Percentiles rank a stretch among this genome's conserved stretches.
Evolutionary conservation across 2,797 vertebrate species (phyloP).

Genomic region (Chrysocyon brachyurus): DNA sequence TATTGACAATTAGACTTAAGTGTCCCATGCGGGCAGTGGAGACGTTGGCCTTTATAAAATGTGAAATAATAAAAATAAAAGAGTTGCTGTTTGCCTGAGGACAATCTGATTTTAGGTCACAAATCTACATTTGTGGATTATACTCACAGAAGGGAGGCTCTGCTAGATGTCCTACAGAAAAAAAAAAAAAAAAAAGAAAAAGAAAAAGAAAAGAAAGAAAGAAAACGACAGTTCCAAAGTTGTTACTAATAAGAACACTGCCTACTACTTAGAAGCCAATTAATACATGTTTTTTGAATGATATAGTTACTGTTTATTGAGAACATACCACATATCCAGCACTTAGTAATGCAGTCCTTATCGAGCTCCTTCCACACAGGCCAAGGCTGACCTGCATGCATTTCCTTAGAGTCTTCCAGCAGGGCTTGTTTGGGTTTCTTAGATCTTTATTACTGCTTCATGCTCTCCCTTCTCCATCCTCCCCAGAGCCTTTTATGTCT

Average conservation of each 20-base stretch:
- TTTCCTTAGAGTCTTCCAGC: not conserved
- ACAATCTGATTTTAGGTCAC: not conserved
- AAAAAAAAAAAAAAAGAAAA: not conserved
- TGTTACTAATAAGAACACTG: not conserved
- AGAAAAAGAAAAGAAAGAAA: no score
- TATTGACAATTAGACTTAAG: not conserved
- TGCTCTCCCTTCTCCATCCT: not conserved
- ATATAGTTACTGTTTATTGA: not conserved
- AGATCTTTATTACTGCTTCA: not conserved
- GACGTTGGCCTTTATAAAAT: not conserved
- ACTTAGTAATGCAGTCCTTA: accelerated
- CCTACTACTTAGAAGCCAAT: not conserved
- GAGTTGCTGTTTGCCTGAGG: not conserved
- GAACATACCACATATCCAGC: not conserved
- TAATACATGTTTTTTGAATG: not conserved
- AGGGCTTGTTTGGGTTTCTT: not conserved
- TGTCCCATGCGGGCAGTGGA: not conserved
- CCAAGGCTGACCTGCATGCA: not conserved
- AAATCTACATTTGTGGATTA: not conserved
- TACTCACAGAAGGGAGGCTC: not conserved
- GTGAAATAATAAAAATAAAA: not conserved
- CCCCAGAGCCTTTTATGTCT: not conserved
- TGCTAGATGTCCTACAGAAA: not conserved
- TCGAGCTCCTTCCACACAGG: not conserved
- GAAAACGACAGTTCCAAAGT: constrained; percentile 5